phyloP scores from a whole-genome alignment of 2,888 invertebrate genomes.

The Erynnis tages region DNA sequence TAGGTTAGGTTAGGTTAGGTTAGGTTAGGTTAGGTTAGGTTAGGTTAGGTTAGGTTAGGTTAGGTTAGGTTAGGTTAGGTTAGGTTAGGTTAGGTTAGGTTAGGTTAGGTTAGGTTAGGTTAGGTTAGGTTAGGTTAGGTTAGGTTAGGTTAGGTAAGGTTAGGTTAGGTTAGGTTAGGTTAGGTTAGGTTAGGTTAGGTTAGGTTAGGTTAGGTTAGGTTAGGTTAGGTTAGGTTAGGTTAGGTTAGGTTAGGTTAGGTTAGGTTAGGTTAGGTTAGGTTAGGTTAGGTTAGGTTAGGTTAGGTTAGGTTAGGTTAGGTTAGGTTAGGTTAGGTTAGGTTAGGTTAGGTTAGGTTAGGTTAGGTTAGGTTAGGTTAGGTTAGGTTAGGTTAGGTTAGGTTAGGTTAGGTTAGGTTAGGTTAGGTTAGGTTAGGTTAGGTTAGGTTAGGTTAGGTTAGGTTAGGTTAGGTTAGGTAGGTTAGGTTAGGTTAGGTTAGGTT shows the following conservation, averaged over 20 bases:
- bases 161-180: not conserved
- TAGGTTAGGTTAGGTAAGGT: not conserved
- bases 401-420: not conserved
- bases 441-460: not conserved
- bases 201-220: not conserved
- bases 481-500: slow-evolving; percentile 33
- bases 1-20: not conserved
- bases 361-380: not conserved
- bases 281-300: not conserved
- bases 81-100: not conserved
- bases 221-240: not conserved
- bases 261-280: not conserved
- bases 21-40: not conserved
- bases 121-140: not conserved
- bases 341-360: not conserved
- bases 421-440: not conserved
- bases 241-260: not conserved
- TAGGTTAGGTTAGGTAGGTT: slow-evolving; percentile 32
- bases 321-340: not conserved
- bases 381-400: not conserved
- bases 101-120: not conserved
- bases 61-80: not conserved
- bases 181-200: not conserved
- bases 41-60: not conserved
- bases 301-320: not conserved